Evolutionary conservation across 2,797 vertebrate species (phyloP).

Genomic region (Scyliorhinus canicula): DNA sequence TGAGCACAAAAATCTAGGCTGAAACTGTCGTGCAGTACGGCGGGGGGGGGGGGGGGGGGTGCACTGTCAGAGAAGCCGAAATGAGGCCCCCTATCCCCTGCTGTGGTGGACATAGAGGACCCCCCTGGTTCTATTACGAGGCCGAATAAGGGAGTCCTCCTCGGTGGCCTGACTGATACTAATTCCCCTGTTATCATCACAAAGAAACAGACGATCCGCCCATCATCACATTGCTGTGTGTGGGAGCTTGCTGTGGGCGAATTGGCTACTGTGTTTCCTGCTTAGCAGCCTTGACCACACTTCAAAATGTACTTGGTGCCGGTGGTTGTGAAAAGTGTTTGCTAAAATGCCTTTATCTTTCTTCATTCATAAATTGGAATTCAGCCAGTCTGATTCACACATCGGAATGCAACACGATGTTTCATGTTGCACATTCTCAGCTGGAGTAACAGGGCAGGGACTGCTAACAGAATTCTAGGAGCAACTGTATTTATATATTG

Average conservation of each 20-base stretch:
- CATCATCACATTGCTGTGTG: not conserved
- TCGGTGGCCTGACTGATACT: not conserved
- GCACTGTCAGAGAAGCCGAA: not conserved
- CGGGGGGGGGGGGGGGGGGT: too few relatives aligned
- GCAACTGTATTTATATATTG: not conserved
- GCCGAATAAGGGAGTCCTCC: not conserved
- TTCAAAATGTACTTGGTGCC: not conserved
- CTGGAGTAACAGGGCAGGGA: not conserved
- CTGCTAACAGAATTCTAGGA: not conserved
- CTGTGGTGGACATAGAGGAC: not conserved
- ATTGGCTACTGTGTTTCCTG: not conserved
- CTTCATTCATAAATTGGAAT: constrained; percentile 3
- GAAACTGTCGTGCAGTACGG: too few relatives aligned
- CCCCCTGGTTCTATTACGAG: not conserved
- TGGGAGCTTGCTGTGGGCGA: not conserved
- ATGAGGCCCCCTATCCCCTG: too few relatives aligned
- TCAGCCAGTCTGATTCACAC: not conserved
- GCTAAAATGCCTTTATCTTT: not conserved
- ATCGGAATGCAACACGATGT: not conserved
- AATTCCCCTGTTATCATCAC: not conserved
- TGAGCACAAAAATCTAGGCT: too few relatives aligned
- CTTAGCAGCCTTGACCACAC: not conserved
- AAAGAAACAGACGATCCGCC: not conserved
- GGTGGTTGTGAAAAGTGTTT: not conserved
- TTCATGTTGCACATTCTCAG: not conserved